These are phyloP conservation scores for Todus mexicanus DNA, from an alignment of 2,797 vertebrate genomes.

Conservation along the genomic window DNA sequence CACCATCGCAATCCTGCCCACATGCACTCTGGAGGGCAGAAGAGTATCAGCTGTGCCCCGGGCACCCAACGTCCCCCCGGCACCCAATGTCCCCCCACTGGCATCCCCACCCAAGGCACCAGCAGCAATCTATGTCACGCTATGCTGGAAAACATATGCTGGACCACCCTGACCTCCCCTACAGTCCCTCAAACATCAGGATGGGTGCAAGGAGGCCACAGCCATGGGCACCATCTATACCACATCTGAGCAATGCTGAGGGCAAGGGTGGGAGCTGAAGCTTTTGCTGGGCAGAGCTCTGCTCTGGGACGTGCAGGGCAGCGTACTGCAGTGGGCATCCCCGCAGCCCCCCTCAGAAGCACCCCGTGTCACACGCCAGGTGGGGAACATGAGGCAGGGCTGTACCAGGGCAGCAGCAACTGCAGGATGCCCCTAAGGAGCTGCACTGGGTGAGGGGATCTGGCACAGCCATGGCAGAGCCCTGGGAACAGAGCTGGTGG, in stretches of 20 bases:
- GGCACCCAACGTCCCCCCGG: neutral
- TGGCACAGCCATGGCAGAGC: neutral
- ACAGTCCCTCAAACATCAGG: neutral
- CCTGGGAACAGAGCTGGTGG: accelerated
- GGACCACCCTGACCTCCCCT: neutral
- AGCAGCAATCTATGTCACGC: neutral
- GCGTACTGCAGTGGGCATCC: accelerated
- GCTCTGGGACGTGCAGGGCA: neutral
- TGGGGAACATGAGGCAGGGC: accelerated
- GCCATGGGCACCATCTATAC: accelerated
- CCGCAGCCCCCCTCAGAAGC: neutral
- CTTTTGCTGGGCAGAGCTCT: neutral
- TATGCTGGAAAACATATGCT: accelerated
- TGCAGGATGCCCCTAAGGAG: neutral
- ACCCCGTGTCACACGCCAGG: neutral
- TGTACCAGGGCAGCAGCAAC: neutral
- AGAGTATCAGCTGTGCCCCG: neutral
- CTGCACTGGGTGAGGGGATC: neutral
- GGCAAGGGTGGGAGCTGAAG: neutral
- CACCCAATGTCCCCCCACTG: neutral
- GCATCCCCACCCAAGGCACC: neutral
- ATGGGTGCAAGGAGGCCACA: neutral
- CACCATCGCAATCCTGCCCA: neutral
- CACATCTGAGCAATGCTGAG: neutral
- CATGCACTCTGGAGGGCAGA: neutral